Evolutionary conservation across 2,888 invertebrate genomes (phyloP).

Genomic region (Dicranocentrus wangi): DNA sequence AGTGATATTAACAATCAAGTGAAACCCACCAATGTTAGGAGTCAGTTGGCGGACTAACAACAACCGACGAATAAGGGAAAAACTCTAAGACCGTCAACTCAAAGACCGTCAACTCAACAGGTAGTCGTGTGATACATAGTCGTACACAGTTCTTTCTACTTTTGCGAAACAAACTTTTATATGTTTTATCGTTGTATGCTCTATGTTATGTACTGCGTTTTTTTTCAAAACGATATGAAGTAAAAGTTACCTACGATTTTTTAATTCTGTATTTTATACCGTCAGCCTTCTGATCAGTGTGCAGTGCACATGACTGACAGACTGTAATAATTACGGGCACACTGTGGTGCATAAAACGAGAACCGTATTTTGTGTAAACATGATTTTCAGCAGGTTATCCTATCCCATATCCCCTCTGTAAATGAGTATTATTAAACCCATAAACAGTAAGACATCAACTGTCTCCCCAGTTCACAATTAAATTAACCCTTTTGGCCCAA

Average conservation of each 20-base stretch:
- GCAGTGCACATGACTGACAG: conserved; percentile 22
- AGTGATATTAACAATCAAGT: conserved; percentile 23
- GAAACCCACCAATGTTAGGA: neutral
- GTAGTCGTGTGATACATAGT: conserved; percentile 11
- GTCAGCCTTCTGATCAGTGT: neutral
- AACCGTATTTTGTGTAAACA: neutral
- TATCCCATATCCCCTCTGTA: no score
- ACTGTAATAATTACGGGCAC: conserved; percentile 11
- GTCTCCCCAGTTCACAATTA: neutral
- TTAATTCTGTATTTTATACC: conserved; percentile 10
- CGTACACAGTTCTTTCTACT: neutral
- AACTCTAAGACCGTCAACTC: conserved; percentile 24
- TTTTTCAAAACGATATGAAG: no score
- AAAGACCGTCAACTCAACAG: conserved; percentile 35
- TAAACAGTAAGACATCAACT: neutral
- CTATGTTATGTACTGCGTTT: no score
- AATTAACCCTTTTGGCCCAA: conserved; percentile 18
- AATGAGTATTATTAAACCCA: no score
- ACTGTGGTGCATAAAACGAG: neutral
- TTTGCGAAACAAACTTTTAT: neutral
- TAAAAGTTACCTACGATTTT: no score
- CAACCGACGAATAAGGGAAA: conserved; percentile 31
- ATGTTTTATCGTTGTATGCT: no score
- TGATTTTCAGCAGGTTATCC: neutral
- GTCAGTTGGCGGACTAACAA: conserved; percentile 2